Evolutionary conservation across 2,797 vertebrate species (phyloP), one percentile per base, ranked within the genome.

Genomic region (Paguma larvata): DNA sequence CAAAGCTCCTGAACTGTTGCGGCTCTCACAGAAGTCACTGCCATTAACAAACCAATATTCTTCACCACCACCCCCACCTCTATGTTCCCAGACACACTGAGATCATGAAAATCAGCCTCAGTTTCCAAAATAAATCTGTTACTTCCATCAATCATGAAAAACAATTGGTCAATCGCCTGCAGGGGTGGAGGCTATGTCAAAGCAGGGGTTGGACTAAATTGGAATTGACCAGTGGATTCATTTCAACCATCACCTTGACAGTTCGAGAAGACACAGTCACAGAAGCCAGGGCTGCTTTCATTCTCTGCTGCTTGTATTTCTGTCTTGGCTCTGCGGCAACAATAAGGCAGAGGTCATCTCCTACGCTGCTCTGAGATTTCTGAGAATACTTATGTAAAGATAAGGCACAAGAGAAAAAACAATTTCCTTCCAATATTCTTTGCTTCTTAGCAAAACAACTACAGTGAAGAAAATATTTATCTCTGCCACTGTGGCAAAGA

Each of bases 391-490:
- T 92, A 93, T 73, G 97, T 94, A 38, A 0, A 97, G 88, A 95
- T 95, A 97, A 97, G 96, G 94, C 21, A 72, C 34, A 92, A 97
- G 94, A 97, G 88, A 96, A 97, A 96, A 96, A 86, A 59, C 80
- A 65, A 34, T 91, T 96, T 97, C 91, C 79, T 89, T 92, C 95
- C 94, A 91, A 32, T 94, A 95, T 86, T 96, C 97, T 94, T 97
- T 94, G 94, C 85, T 96, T 93, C 96, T 84, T 1, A 38, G 91
- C 92, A 97, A 97, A 98, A 98, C 79, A 97, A 97, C 97, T 84
- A 92, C 32, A 41, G 62, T 34, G 41, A 94, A 97, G 93, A 79
- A 98, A 98, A 97, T 97, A 98, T 97, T 98, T 92, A 98, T 97
- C 79, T 97, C 89, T 93, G 89, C 86, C 80, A 96, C 89, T 80